phyloP scores from a whole-genome alignment of 1,140 invertebrate genomes.

The Nixonia krombeini region DNA sequence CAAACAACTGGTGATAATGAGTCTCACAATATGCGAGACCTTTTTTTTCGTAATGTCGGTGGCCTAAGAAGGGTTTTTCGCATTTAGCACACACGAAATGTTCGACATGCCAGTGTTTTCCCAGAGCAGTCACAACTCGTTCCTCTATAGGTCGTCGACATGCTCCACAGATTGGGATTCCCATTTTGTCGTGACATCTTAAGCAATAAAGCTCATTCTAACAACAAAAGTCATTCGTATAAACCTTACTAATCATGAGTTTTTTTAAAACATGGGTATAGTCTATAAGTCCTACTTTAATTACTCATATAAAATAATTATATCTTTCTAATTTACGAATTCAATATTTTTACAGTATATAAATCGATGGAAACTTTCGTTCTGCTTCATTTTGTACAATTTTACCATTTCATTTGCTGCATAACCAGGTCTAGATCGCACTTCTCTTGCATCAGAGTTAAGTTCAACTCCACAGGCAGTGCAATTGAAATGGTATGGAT shows the following conservation, averaged over 20 bases:
- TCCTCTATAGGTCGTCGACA: constrained; percentile 97
- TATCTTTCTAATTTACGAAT: too few species aligned
- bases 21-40: constrained; percentile 99
- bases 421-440: constrained; percentile 90
- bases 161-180: constrained; percentile 96
- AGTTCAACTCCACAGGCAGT: constrained; percentile 89
- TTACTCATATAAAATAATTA: too few species aligned
- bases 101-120: constrained; percentile 99
- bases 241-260: neutral
- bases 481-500: constrained; percentile 99
- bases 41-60: constrained; percentile 99
- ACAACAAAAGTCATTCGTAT: constrained; percentile 39
- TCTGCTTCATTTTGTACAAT: too few species aligned
- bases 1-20: constrained; percentile 99
- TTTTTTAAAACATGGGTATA: too few species aligned
- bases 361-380: too few species aligned
- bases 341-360: neutral
- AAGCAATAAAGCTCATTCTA: constrained; percentile 97
- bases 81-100: constrained; percentile 99
- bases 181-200: constrained; percentile 99
- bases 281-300: too few species aligned
- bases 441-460: constrained; percentile 93
- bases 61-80: constrained; percentile 99
- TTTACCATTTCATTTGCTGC: constrained; percentile 89
- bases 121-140: constrained; percentile 95